These are phyloP conservation scores for Dromiciops gliroides DNA, from an alignment of 2,113 vertebrate genomes.

Conservation along the genomic window DNA sequence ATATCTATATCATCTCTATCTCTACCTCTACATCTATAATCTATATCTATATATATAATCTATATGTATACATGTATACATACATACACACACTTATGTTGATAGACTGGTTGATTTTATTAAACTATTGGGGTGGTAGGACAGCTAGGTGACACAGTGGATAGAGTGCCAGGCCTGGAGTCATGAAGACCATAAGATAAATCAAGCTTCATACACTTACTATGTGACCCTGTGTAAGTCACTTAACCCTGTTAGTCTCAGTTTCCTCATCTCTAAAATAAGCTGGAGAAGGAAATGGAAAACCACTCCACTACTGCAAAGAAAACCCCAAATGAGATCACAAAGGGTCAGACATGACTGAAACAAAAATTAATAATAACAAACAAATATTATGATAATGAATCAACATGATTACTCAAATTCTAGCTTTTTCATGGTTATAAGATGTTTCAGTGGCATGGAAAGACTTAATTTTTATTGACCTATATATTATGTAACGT, in stretches of 20 bases:
- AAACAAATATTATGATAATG: background rate
- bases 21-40: background rate
- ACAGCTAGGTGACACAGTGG: background rate
- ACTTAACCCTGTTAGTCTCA: background rate
- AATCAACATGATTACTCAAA: background rate
- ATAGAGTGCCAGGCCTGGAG: background rate
- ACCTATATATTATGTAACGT: background rate
- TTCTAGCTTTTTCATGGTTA: background rate
- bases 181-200: background rate
- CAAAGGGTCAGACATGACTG: background rate
- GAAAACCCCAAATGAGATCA: background rate
- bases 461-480: background rate
- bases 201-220: background rate
- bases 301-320: background rate
- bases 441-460: background rate
- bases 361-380: background rate
- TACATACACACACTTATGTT: background rate
- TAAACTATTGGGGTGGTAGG: background rate
- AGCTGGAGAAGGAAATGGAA: background rate
- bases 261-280: background rate
- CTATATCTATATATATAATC: background rate
- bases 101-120: background rate
- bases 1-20: background rate
- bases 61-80: background rate
- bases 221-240: background rate